Evolutionary conservation across 1,140 invertebrate genomes (phyloP), one percentile per base, ranked within the genome.

Genomic region (Meteorus sp.): DNA sequence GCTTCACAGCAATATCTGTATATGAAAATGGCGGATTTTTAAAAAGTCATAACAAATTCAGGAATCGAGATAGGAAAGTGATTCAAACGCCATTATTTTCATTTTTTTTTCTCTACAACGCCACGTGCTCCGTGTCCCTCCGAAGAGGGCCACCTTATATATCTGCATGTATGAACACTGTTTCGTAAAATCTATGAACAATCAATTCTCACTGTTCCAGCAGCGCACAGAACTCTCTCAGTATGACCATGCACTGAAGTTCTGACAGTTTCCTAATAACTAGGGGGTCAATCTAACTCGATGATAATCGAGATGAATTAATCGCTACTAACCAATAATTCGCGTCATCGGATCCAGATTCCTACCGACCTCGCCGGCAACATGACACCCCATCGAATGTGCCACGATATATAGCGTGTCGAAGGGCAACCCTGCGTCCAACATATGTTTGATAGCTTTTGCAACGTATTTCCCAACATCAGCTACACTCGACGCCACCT

Each of bases 311-410:
- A 27, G 15, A 35, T 45, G 5, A 13, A 17, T 8, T 43, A 43
- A 22, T 25, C 25, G 13, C 44, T 29, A 13, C 44, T n/a, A 59
- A 70, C 78, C 79, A n/a, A 78, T 81, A 15, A 80, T 68, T 22
- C 77, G 64, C n/a, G 50, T 39, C 1, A 79, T 50, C 11, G 62
- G 62, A n/a, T 68, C 64, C 2, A 83, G 59, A 54, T 76, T 75
- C 20, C 74, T 74, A 0, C 87, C 88, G 1, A 87, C 79, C 47
- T 85, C 83, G 0, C 88, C 89, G 2, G 88, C 84, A 23, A 91
- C 80, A 56, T 92, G 89, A 3, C 86, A 87, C 0, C 90, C 90
- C 31, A 92, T 73, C 3, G 89, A 91, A 70, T 91, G 89, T 0
- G 88, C 89, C 29, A 93, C 82, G 3, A 92, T 69, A 68, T 92